Evolutionary conservation across 2,113 vertebrate genomes (phyloP), one percentile per base, ranked within the genome.

Genomic region (Lagopus muta): DNA sequence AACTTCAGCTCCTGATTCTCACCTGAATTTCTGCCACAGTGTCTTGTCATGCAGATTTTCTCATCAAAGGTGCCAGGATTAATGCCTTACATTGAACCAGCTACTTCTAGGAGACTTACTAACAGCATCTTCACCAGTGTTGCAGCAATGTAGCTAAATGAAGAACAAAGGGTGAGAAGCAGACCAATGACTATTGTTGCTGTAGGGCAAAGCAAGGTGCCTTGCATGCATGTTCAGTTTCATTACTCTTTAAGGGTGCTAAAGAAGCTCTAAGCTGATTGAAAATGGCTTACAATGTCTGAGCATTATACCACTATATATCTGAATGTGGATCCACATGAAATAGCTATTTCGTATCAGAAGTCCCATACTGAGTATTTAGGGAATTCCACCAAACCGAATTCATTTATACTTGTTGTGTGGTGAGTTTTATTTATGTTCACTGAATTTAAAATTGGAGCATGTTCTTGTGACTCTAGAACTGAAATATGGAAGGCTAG

Each of bases 211-310:
- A 95, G 64, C 89, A 82, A 17, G 10, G 65, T 96, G 88, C 65
- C 82, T 78, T 83, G 75, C 48, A 94, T 71, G 80, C 45, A 75
- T 82, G 85, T 95, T 97, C 86, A 94, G 83, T 93, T 97, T 97
- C 93, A 97, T 97, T 96, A 96, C 67, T 96, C 93, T 96, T 97
- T 94, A 96, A 97, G 82, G 52, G 19, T 40, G 40, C 81, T 88
- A 89, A 95, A 93, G 71, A 86, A 92, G 76, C 54, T 92, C 88
- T 96, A 94, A 96, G 73, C 48, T 95, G 86, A 93, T 97, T 92
- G 96, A 80, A 96, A 97, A 94, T 90, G 67, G 95, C 86, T 95
- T 82, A 58, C 36, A 88, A 48, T 89, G 71, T 95, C 90, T 94
- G 83, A 95, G 71, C 40, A 77, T 20, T 65, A 65, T 95, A 94